Evolutionary conservation across 30 jellyfish, hydroid and myxozoan species (phyloP).

Genomic region (Pelagia noctiluca): DNA sequence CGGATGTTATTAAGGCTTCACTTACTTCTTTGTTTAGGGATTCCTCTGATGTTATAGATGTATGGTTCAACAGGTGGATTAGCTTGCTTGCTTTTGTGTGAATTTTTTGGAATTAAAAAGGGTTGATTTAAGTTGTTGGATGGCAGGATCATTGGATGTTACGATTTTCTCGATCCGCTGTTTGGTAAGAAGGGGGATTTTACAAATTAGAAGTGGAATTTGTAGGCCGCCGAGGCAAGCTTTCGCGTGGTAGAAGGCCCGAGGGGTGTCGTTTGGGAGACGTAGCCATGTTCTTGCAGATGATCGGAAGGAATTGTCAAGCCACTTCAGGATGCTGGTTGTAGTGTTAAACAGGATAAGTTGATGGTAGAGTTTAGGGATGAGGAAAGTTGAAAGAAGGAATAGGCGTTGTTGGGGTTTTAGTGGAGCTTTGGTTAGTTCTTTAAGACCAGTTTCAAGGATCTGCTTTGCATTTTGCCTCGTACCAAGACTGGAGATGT

Average conservation of each 20-base stretch:
- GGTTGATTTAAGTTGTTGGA: too few relatives aligned
- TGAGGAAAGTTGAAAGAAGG: background rate
- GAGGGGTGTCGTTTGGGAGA: constrained; percentile 8
- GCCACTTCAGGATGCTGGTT: constrained; percentile 1
- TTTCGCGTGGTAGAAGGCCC: background rate
- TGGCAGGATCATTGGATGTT: background rate
- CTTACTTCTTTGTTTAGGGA: background rate
- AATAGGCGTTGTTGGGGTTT: background rate
- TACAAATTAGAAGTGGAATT: background rate
- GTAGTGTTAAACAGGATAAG: background rate
- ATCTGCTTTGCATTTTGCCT: background rate
- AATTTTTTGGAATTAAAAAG: background rate
- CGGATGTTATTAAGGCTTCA: background rate
- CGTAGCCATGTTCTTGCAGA: constrained; percentile 12
- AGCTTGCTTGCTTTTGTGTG: background rate
- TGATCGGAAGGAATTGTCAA: background rate
- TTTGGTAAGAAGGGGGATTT: background rate
- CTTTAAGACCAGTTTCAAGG: background rate
- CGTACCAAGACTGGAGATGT: background rate
- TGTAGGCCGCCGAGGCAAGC: constrained; percentile 4
- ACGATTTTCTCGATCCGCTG: background rate
- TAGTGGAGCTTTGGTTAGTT: background rate
- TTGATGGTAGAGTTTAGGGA: background rate
- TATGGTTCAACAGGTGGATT: background rate
- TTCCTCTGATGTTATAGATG: background rate